phyloP scores from a whole-genome alignment of 2,797 vertebrate species.

The Silurus lanzhouensis region DNA sequence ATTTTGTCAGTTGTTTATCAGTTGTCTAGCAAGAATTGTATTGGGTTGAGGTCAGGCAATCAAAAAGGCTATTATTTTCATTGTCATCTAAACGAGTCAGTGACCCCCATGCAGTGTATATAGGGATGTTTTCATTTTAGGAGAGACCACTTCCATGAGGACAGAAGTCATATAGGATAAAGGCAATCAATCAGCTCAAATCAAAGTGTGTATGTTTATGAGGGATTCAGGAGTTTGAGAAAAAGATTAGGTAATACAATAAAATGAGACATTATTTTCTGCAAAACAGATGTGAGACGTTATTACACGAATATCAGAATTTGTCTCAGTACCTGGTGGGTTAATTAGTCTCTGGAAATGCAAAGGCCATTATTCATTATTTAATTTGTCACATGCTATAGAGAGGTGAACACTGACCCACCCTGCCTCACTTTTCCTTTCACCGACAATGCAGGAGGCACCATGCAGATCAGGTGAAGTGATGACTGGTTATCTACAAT shows the following conservation, averaged over 20 bases:
- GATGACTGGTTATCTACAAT: slow-evolving; percentile 90
- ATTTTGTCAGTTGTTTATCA: not conserved
- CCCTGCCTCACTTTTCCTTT: slow-evolving; percentile 86
- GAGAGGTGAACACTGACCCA: slow-evolving; percentile 94
- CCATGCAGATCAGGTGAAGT: slow-evolving; percentile 80
- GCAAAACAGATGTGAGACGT: slow-evolving; percentile 92
- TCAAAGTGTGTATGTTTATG: not conserved
- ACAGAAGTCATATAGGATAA: not conserved
- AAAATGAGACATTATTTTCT: not conserved
- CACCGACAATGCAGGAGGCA: slow-evolving; percentile 82
- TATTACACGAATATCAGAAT: slow-evolving; percentile 99
- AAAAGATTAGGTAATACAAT: not conserved
- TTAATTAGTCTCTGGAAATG: slow-evolving; percentile 99
- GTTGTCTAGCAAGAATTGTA: not conserved
- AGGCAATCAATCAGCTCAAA: not conserved
- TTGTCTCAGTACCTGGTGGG: slow-evolving; percentile 96
- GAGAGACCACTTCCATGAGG: not conserved
- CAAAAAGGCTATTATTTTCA: not conserved
- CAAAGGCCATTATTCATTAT: slow-evolving; percentile 97
- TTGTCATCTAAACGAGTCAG: not conserved
- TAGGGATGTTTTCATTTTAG: not conserved
- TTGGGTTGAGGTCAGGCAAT: not conserved
- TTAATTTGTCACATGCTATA: slow-evolving; percentile 98
- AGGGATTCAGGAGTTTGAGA: not conserved
- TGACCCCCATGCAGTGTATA: not conserved